Evolutionary conservation across 2,113 vertebrate species (phyloP).

Genomic region (Thermophis baileyi): DNA sequence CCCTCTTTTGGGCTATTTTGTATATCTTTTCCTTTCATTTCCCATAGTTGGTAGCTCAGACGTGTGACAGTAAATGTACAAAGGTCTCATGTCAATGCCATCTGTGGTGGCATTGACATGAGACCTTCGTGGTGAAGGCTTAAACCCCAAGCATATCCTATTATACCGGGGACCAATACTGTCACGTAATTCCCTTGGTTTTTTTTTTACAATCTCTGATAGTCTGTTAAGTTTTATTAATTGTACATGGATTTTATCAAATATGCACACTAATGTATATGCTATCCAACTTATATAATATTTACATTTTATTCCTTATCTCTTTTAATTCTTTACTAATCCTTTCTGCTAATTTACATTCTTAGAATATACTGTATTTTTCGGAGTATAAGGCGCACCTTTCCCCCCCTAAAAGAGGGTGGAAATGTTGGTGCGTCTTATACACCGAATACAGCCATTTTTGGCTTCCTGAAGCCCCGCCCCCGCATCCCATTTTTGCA

Average conservation of each 20-base stretch:
- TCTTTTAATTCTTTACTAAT: not conserved
- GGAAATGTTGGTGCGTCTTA: no score
- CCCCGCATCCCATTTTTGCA: no score
- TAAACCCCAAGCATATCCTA: not conserved
- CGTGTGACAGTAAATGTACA: not conserved
- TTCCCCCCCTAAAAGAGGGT: no score
- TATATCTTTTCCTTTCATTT: not conserved
- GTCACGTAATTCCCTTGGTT: not conserved
- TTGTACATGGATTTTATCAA: not conserved
- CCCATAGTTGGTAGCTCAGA: not conserved
- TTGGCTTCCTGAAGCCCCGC: no score
- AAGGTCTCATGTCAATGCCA: not conserved
- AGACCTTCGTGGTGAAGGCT: not conserved
- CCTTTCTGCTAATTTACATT: not conserved
- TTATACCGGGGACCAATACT: not conserved
- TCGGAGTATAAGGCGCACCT: no score
- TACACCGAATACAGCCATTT: no score
- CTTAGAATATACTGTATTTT: not conserved
- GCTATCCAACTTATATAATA: not conserved
- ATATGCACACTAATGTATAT: not conserved
- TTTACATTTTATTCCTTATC: not conserved
- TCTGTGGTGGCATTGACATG: no score
- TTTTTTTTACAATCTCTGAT: not conserved
- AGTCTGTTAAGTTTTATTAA: not conserved
- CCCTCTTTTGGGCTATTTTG: not conserved